A percentile compares a stretch with the other conserved stretches of the same genome.
phyloP scores from a whole-genome alignment of 2,888 invertebrate genomes.

The Acrobeloides nanus region DNA sequence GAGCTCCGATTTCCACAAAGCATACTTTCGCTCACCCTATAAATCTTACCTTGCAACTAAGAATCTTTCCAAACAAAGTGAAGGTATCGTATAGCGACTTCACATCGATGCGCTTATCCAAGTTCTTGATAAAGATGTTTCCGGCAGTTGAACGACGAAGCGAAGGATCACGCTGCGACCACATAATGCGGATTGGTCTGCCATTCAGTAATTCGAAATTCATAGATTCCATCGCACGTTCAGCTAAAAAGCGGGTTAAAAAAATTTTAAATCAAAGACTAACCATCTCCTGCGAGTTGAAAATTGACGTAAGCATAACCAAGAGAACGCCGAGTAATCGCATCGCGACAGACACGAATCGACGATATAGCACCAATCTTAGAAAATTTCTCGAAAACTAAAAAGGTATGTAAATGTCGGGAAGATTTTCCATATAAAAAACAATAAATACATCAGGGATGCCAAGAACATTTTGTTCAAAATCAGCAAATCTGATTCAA shows the following conservation, averaged over 20 bases:
- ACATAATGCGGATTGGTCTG: conserved; percentile 97
- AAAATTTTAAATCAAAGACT: conserved; percentile 54
- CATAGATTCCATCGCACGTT: conserved; percentile 97
- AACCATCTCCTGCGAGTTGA: conserved; percentile 98
- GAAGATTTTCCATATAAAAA: no score
- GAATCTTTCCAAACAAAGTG: conserved; percentile 93
- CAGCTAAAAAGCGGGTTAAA: conserved; percentile 62
- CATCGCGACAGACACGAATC: conserved; percentile 95
- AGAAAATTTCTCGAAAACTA: conserved; percentile 98
- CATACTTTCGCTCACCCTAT: neutral
- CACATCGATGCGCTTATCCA: conserved; percentile 96
- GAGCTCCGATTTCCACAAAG: neutral
- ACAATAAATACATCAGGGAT: no score
- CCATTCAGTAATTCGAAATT: conserved; percentile 96
- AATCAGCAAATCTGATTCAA: no score
- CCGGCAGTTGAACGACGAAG: conserved; percentile 95
- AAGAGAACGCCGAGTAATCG: conserved; percentile 89
- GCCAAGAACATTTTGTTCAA: no score
- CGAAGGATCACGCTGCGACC: conserved; percentile 84
- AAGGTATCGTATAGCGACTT: conserved; percentile 99
- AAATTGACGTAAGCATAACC: conserved; percentile 99
- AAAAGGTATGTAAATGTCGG: no score
- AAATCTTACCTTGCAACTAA: conserved; percentile 78
- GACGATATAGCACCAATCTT: conserved; percentile 95
- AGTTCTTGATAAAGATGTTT: conserved; percentile 97